Evolutionary conservation across 53 echinoderm and acorn worm genomes (phyloP).

Genomic region (Mesocentrotus franciscanus): DNA sequence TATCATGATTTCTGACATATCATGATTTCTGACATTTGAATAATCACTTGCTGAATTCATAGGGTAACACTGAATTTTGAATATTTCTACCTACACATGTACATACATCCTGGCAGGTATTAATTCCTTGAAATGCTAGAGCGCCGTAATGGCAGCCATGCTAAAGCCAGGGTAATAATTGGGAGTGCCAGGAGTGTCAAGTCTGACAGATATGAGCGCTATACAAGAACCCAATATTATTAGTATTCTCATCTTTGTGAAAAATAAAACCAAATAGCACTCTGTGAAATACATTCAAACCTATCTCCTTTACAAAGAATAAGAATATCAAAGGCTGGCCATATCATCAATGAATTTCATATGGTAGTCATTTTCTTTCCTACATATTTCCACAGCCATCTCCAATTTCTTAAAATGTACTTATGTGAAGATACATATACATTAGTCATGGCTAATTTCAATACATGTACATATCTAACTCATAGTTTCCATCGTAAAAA

Average conservation of each 20-base stretch:
- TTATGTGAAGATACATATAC: neutral
- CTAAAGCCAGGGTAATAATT: too few species aligned
- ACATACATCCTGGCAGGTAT: too few species aligned
- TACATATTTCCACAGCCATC: neutral
- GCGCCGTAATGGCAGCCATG: too few species aligned
- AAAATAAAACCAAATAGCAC: neutral
- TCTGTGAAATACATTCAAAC: neutral
- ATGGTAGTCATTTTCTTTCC: neutral
- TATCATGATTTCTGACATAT: neutral
- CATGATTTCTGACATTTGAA: neutral
- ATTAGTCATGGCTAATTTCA: neutral
- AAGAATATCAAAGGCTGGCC: neutral
- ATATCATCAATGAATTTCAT: neutral
- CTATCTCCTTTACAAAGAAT: neutral
- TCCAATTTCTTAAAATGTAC: neutral
- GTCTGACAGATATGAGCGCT: too few species aligned
- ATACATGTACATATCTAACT: neutral
- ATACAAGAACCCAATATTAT: too few species aligned
- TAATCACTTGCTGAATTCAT: neutral
- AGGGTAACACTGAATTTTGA: neutral
- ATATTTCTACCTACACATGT: neutral
- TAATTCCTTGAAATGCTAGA: too few species aligned
- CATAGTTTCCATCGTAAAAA: neutral
- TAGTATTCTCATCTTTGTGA: neutral
- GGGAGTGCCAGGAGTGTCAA: too few species aligned